A percentile compares a stretch with the other conserved stretches of the same genome.
These are phyloP conservation scores for Amphimedon queenslandica DNA, from an alignment of 37 sponge, comb jelly and placozoan species.

Conservation along the genomic window DNA sequence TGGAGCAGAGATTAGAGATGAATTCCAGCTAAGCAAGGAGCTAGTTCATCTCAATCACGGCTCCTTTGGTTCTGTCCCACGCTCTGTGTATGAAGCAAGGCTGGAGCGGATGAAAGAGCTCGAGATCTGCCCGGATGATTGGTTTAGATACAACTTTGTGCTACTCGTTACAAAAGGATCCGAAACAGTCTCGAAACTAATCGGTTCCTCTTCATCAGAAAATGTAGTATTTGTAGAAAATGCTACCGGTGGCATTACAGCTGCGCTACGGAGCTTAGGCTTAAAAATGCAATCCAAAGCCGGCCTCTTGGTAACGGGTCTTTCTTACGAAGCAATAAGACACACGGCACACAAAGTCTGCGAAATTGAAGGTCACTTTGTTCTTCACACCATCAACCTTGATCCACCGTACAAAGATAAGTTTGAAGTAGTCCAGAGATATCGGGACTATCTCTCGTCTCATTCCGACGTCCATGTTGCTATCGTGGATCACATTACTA, in stretches of 20 bases:
- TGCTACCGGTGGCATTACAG: constrained; percentile 37
- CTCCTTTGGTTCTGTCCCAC: constrained; percentile 54
- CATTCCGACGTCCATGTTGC: constrained; percentile 31
- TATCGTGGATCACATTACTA: constrained; percentile 62
- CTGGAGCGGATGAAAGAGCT: constrained; percentile 1
- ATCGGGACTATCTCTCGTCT: constrained; percentile 16
- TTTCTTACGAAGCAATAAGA: constrained; percentile 29
- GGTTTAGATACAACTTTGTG: constrained; percentile 21
- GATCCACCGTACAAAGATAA: constrained; percentile 14
- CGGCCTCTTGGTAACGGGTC: constrained; percentile 28
- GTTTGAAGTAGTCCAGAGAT: constrained; percentile 23
- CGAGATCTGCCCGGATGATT: constrained; percentile 35
- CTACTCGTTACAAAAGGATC: no score
- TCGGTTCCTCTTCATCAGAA: background rate
- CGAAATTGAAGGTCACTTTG: constrained; percentile 19
- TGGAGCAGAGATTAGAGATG: background rate
- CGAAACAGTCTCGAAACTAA: constrained; percentile 22
- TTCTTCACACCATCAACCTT: constrained; percentile 10
- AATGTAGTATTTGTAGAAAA: constrained; percentile 56
- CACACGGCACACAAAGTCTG: constrained; percentile 24
- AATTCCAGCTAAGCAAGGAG: constrained; percentile 21
- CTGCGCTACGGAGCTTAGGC: constrained; percentile 30
- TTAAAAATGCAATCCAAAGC: constrained; percentile 13
- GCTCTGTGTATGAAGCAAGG: constrained; percentile 13
- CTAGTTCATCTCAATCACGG: constrained; percentile 41